Percentiles rank a stretch among this genome's conserved stretches.
These are phyloP conservation scores for Alcis repandata DNA, from an alignment of 2,888 invertebrate genomes.

Conservation along the genomic window DNA sequence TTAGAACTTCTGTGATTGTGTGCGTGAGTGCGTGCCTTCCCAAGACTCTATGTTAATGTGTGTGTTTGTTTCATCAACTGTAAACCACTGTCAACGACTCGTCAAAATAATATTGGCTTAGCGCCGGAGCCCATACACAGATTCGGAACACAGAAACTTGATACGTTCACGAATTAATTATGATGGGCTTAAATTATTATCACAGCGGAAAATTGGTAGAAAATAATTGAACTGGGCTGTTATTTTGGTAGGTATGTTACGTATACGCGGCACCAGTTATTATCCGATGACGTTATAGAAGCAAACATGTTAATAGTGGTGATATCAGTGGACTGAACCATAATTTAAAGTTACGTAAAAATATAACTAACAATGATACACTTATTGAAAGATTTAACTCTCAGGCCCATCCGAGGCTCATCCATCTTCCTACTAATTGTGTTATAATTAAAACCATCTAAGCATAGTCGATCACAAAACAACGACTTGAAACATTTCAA, in stretches of 20 bases:
- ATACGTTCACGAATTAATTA: constrained; percentile 78
- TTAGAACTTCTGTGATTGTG: constrained; percentile 55
- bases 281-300: constrained; percentile 1
- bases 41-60: constrained; percentile 58
- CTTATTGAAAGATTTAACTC: constrained; percentile 59
- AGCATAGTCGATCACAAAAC: constrained; percentile 57
- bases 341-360: constrained; percentile 6
- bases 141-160: constrained; percentile 73
- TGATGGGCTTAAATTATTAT: constrained; percentile 46
- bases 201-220: constrained; percentile 41
- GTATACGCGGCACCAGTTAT: neutral
- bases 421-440: constrained; percentile 72
- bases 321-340: neutral
- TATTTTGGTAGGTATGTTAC: constrained; percentile 17
- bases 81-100: constrained; percentile 86
- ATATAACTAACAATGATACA: constrained; percentile 28
- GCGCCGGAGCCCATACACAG: constrained; percentile 71
- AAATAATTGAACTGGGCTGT: constrained; percentile 32
- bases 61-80: constrained; percentile 81
- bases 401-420: constrained; percentile 60
- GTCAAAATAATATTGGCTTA: constrained; percentile 86
- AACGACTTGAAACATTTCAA: constrained; percentile 31
- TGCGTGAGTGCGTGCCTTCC: constrained; percentile 56
- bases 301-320: neutral
- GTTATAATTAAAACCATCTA: constrained; percentile 72